Evolutionary conservation across 2,888 invertebrate species (phyloP).

Genomic region (Cheiracanthium punctorium): DNA sequence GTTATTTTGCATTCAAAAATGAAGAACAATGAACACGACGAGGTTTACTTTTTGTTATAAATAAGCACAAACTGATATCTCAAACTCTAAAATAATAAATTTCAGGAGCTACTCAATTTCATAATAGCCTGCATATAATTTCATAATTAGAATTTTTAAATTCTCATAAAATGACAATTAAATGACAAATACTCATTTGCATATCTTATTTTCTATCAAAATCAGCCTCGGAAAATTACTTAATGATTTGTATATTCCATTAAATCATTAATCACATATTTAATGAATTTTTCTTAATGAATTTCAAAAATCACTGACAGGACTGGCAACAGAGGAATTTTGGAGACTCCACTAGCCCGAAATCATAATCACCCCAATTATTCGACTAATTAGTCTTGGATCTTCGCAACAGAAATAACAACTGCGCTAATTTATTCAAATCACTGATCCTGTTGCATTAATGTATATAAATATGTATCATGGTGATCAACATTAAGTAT

Average conservation of each 20-base stretch:
- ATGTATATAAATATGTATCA: conserved; percentile 15
- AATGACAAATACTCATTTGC: not conserved
- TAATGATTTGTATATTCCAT: conserved; percentile 4
- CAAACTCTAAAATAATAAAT: no score
- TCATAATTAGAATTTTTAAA: not conserved
- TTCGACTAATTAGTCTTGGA: conserved; percentile 4
- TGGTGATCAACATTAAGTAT: not conserved
- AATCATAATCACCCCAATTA: conserved; percentile 15
- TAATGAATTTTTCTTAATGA: conserved; percentile 17
- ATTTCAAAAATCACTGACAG: conserved; percentile 13
- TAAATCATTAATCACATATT: conserved; percentile 13
- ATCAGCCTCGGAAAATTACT: not conserved
- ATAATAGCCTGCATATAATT: no score
- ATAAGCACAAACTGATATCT: no score
- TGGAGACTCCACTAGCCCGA: not conserved
- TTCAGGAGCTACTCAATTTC: no score
- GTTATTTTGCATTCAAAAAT: no score
- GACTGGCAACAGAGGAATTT: not conserved
- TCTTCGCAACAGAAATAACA: conserved; percentile 13
- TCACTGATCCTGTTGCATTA: conserved; percentile 8
- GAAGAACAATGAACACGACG: no score
- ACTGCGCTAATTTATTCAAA: conserved; percentile 13
- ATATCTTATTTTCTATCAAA: conserved; percentile 8
- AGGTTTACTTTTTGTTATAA: no score
- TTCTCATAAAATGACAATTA: not conserved